Conservation (phyloP, 2,113 vertebrate species). For the Nettapus auritus region DNA sequence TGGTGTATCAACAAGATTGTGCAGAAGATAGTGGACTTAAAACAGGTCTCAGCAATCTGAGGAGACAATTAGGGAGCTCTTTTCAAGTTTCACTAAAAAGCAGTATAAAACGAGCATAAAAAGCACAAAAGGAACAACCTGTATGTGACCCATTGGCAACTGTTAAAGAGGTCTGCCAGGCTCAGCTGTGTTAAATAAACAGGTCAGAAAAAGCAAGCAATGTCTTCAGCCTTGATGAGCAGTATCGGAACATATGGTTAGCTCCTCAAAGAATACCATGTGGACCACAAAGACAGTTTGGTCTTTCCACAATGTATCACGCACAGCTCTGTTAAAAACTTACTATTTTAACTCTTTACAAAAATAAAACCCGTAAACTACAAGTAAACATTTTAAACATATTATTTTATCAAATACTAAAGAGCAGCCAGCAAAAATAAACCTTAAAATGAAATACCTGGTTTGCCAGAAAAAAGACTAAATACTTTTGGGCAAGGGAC, state of each 20-base stretch:
- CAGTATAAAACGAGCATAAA: not conserved
- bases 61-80: not conserved
- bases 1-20: not conserved
- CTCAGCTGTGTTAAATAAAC: not conserved
- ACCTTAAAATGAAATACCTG: slow-evolving; percentile 73
- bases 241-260: not conserved
- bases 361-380: not conserved
- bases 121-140: not conserved
- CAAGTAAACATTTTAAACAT: not conserved
- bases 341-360: not conserved
- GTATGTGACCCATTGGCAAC: not conserved
- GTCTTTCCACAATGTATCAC: not conserved
- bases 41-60: not conserved
- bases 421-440: not conserved
- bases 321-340: not conserved
- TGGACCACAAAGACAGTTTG: not conserved
- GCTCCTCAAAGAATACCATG: not conserved
- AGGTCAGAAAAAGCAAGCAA: not conserved
- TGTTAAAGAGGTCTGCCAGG: not conserved
- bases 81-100: not conserved
- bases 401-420: not conserved
- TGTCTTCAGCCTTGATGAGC: not conserved
- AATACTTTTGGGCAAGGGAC: slow-evolving; percentile 81
- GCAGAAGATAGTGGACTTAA: not conserved
- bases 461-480: slow-evolving; percentile 66